Base-by-base conservation (phyloP, 2,113 vertebrate species). In the Amphiprion ocellaris region DNA sequence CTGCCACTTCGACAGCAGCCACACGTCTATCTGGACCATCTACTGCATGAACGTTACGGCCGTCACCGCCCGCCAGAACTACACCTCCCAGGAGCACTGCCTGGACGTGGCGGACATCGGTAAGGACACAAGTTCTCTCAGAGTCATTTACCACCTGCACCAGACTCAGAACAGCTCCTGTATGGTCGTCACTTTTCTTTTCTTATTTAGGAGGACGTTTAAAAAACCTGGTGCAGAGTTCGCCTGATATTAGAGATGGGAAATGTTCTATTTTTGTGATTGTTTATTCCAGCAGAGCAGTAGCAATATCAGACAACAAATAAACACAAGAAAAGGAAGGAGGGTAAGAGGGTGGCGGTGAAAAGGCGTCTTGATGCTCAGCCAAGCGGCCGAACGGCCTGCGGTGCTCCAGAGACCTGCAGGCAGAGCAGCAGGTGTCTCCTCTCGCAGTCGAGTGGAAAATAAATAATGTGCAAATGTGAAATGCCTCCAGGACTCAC, bases 51-150 rank as follows among this genome's bases (percentile, higher is more conserved):
- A 81, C 0, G 94, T 95, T n/a, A 92, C 84, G 0, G 95, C 93
- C 1, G 19, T 88, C 62, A 92, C 90, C 9, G 24, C 75, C 15
- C 39, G 2, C 0, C 47, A 87, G 21, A 89, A 90, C 60, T 85
- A 90, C 87, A 93, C 82, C 9, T 96, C 95, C 14, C 28, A 68
- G 39, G 12, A 90, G 53, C 73, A 89, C 88, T 96, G 94, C 75
- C n/a, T 95, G 81, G 94, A 95, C 5, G 94, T 95, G 71, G 94
- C 85, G 0, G 94, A 95, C 0, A 93, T 95, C 2, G 94, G 95
- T 96, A 53, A 87, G 79, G 14, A 15, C 9, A 14, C 11, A 15
- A 15, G 41, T 44, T 12, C 12, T 12, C 41, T 44, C 33, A 37
- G 33, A 37, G 2, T 37, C 7, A 37, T 37, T 44, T 44, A 14